These are phyloP conservation scores for Punctoribates punctum DNA, from an alignment of 2,888 invertebrate genomes.

Conservation along the genomic window DNA sequence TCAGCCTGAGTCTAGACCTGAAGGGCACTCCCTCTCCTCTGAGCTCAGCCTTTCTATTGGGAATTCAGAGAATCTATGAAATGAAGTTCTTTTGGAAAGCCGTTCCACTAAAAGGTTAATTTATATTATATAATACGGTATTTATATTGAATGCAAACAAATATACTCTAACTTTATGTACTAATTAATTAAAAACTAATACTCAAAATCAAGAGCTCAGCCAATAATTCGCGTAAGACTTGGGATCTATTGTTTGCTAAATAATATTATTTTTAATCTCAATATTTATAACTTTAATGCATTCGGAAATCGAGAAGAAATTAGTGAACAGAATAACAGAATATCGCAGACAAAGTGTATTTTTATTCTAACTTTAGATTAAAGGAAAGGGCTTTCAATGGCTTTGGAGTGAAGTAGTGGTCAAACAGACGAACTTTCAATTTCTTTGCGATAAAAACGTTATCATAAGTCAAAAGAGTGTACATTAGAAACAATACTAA, in stretches of 20 bases:
- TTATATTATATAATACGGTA: constrained; percentile 13
- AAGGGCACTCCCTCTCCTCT: not conserved
- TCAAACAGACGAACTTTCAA: constrained; percentile 16
- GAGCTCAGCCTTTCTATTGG: constrained; percentile 21
- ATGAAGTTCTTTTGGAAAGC: constrained; percentile 6
- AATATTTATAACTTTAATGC: constrained; percentile 18
- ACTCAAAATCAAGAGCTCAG: constrained; percentile 29
- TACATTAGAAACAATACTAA: not conserved
- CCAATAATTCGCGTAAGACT: constrained; percentile 19
- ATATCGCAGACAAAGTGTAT: not conserved
- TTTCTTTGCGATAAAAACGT: not conserved
- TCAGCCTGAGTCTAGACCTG: not conserved
- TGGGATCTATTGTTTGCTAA: constrained; percentile 23
- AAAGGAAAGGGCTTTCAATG: not conserved
- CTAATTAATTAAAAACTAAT: constrained; percentile 33
- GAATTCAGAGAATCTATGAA: constrained; percentile 3
- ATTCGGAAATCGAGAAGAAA: not conserved
- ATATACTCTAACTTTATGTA: not conserved
- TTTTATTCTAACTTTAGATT: not conserved
- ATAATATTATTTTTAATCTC: constrained; percentile 23
- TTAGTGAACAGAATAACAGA: not conserved
- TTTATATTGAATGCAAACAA: constrained; percentile 19
- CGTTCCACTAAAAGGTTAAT: constrained; percentile 30
- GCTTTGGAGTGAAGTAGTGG: not conserved
- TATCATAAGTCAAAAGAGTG: not conserved